Percentiles rank a stretch among this genome's conserved stretches.
phyloP scores from a whole-genome alignment of 1,140 invertebrate genomes.

The Anastrepha obliqua region DNA sequence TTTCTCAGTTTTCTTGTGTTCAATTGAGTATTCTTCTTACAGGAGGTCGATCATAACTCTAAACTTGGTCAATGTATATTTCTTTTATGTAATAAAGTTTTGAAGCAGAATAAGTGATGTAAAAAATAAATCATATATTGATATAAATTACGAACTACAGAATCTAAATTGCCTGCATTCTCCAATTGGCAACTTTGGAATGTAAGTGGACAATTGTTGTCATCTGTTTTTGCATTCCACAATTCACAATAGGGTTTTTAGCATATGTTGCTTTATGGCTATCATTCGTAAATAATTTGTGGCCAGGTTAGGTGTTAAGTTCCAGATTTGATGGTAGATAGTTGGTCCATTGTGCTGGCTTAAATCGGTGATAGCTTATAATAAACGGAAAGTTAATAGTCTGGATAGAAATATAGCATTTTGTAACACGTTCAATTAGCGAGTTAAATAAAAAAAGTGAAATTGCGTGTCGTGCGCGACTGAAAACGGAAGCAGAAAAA shows the following conservation, averaged over 20 bases:
- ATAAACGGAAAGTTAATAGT: background rate
- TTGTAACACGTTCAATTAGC: conserved; percentile 51
- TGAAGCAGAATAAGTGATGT: too few relatives aligned
- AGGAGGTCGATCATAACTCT: too few relatives aligned
- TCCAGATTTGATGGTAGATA: conserved; percentile 22
- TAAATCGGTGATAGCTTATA: conserved; percentile 36
- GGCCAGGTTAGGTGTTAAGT: conserved; percentile 32
- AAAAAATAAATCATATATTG: too few relatives aligned
- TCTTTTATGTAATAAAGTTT: too few relatives aligned
- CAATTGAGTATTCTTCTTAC: too few relatives aligned
- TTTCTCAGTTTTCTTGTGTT: too few relatives aligned
- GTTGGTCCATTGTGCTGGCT: conserved; percentile 51
- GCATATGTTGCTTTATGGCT: background rate
- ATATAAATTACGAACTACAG: too few relatives aligned
- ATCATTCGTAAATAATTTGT: conserved; percentile 36
- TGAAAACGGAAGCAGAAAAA: conserved; percentile 46
- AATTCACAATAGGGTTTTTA: background rate
- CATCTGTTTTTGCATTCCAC: background rate
- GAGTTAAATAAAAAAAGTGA: conserved; percentile 44
- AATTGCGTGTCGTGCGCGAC: conserved; percentile 29
- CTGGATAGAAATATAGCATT: conserved; percentile 8
- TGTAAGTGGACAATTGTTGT: background rate
- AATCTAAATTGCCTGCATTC: too few relatives aligned
- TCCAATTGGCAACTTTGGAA: background rate
- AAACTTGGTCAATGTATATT: too few relatives aligned